These are phyloP conservation scores for Cygnus buccinator DNA, from an alignment of 2,113 vertebrate species.

Conservation along the genomic window DNA sequence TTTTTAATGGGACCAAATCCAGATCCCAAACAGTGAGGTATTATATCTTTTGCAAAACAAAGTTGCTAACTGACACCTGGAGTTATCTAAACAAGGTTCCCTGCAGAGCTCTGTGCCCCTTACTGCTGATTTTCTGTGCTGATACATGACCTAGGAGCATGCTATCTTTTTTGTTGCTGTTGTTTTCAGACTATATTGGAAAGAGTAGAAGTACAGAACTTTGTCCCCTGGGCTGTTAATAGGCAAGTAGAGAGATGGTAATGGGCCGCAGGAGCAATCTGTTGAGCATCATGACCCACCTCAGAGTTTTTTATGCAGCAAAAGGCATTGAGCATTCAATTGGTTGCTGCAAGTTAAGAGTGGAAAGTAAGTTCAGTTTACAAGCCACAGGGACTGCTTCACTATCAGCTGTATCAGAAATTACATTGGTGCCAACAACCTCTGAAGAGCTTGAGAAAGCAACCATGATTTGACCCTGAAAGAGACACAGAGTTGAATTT, in stretches of 20 bases:
- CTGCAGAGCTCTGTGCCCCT: not conserved
- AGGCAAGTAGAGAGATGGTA: not conserved
- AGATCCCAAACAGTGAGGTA: not conserved
- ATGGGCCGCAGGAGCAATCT: not conserved
- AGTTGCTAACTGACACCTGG: not conserved
- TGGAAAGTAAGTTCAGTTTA: not conserved
- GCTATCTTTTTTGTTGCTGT: not conserved
- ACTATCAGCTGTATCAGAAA: not conserved
- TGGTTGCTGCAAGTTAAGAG: not conserved
- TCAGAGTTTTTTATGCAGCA: not conserved
- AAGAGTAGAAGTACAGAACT: not conserved
- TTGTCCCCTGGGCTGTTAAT: not conserved
- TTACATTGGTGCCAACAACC: not conserved
- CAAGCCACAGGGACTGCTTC: accelerated
- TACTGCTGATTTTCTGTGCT: not conserved
- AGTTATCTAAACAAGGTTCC: not conserved
- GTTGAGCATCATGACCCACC: not conserved
- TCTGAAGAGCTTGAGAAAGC: not conserved
- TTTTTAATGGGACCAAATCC: not conserved
- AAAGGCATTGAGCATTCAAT: not conserved
- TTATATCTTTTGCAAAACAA: not conserved
- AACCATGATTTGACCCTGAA: not conserved
- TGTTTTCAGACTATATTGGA: not conserved
- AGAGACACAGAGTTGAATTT: not conserved
- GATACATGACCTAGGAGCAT: not conserved